Percentiles rank a stretch among this genome's conserved stretches.
These are phyloP conservation scores for Unio delphinus DNA, from an alignment of 2,888 invertebrate species.

Conservation along the genomic window DNA sequence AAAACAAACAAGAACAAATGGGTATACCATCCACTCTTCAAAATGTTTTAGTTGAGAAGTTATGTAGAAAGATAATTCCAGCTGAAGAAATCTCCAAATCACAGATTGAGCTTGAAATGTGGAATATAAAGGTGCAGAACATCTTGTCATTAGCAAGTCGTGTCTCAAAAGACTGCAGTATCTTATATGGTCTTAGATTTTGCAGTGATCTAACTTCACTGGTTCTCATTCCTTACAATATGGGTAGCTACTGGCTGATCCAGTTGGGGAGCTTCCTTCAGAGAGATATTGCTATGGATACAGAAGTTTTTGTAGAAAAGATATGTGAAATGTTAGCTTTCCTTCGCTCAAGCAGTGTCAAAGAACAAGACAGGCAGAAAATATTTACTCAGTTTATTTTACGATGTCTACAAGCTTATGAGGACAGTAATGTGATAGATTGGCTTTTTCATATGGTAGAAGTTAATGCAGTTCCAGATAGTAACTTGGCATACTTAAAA, in stretches of 20 bases:
- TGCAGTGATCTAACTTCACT: constrained; percentile 9
- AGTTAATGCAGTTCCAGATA: too few species aligned
- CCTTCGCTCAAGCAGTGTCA: too few species aligned
- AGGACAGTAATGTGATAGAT: too few species aligned
- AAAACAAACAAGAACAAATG: neutral
- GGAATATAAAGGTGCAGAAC: constrained; percentile 7
- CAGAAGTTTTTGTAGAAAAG: constrained; percentile 5
- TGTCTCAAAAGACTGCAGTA: constrained; percentile 2
- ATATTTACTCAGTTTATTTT: too few species aligned
- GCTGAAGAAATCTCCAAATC: neutral
- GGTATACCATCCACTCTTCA: constrained; percentile 6
- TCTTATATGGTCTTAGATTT: constrained; percentile 8
- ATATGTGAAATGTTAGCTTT: neutral
- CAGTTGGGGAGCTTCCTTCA: too few species aligned
- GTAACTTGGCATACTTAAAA: too few species aligned
- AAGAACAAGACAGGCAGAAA: too few species aligned
- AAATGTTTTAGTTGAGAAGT: constrained; percentile 8
- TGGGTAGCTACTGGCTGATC: constrained; percentile 5
- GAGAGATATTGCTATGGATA: neutral
- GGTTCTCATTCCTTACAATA: constrained; percentile 1
- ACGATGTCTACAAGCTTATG: too few species aligned
- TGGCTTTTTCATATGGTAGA: too few species aligned
- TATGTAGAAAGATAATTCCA: constrained; percentile 16
- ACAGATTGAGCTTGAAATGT: constrained; percentile 1
- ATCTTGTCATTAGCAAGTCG: constrained; percentile 8